Evolutionary conservation across 2,888 invertebrate genomes (phyloP), one percentile per base, ranked within the genome.

Genomic region (Abrostola tripartita): DNA sequence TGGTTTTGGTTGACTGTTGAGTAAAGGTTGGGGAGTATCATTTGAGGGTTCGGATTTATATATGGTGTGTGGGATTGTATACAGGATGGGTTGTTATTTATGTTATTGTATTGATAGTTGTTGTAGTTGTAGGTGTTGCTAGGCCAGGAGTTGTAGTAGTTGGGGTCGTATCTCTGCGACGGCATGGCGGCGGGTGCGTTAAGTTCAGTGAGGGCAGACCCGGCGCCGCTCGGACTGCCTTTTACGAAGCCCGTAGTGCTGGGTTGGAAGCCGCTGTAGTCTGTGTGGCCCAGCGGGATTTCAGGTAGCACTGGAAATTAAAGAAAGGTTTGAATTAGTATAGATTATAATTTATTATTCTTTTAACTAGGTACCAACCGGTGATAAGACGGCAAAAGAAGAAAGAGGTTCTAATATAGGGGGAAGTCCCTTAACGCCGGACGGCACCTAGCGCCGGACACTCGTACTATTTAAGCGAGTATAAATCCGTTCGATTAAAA

Each of bases 1-100:
- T 98, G 97, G 88, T 97, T 98, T 89, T 98, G 97, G 87, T 98
- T 98, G 59, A 98, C 97, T 36, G 97, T 97, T 49, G 97, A 97
- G 88, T 97, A 97, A 0, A 97, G 92, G 82, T 97, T 97, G 0
- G 97, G 97, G 0, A 97, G 95, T 24, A 98, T 96, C 96, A 97
- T 96, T 63, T 96, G 95, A 2, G 96, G 95, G 59, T 93, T 93
- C 0, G 96, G 95, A 76, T 95, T 95, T 65, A 95, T 95, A 88
- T 96, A 96, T 5, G 95, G 93, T 71, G 96, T 95, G 81, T 96
- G 96, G 7, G 95, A 90, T 69, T 95, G 95, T 55, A 95, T 76
- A 71, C 95, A 95, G 11, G 93, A 86, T 24, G 94, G 90, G 74
- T 95, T 95, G 83, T 94, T 95, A 84, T 95, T 95, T 7, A 95